These are phyloP conservation scores for Drosophila sulfurigaster DNA, from an alignment of 1,140 invertebrate species.

Conservation along the genomic window DNA sequence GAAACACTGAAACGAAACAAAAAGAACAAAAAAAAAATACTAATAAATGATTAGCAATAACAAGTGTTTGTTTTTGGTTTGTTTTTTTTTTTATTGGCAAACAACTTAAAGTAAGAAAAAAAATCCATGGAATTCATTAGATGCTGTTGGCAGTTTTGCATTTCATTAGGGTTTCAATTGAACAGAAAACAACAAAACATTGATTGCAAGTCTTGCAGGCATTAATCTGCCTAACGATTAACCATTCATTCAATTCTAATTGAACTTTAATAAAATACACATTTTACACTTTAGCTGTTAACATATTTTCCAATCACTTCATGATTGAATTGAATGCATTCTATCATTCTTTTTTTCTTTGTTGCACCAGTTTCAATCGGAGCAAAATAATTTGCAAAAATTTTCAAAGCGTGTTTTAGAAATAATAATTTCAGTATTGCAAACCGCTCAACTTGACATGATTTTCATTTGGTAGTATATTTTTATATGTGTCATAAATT, in stretches of 20 bases:
- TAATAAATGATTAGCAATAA: constrained; percentile 58
- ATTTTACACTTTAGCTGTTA: constrained; percentile 7
- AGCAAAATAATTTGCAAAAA: background rate
- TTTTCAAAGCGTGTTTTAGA: no score
- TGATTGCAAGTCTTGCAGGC: constrained; percentile 10
- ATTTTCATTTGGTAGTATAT: no score
- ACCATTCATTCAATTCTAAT: constrained; percentile 14
- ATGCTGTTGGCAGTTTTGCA: constrained; percentile 46
- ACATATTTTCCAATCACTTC: constrained; percentile 8
- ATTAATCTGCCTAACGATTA: constrained; percentile 11
- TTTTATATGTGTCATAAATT: no score
- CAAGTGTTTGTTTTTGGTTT: constrained; percentile 24
- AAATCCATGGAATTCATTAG: constrained; percentile 26
- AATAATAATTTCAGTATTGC: no score
- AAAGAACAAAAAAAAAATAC: constrained; percentile 20
- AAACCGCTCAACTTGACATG: no score
- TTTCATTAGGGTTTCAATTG: constrained; percentile 46
- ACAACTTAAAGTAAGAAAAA: background rate
- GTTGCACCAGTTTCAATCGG: no score
- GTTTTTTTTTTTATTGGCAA: constrained; percentile 43
- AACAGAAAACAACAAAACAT: constrained; percentile 24
- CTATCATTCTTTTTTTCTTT: background rate
- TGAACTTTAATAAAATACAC: constrained; percentile 4
- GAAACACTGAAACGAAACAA: constrained; percentile 27
- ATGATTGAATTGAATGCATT: constrained; percentile 3